These are phyloP conservation scores for Parauchenoglanis punctatus DNA, from an alignment of 2,797 vertebrate species.

Conservation along the genomic window DNA sequence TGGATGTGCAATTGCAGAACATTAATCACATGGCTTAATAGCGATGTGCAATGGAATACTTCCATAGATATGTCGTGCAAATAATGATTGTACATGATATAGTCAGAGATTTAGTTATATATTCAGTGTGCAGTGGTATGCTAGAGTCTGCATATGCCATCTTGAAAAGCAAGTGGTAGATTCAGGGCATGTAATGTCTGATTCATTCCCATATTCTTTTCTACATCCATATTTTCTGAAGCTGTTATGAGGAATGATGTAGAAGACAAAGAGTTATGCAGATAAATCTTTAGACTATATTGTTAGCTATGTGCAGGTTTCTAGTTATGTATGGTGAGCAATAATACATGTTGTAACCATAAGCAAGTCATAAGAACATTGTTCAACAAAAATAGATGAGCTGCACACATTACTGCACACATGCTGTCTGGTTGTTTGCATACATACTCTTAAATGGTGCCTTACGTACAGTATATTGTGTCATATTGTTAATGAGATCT, in stretches of 20 bases:
- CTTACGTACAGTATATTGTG: slow-evolving; percentile 63
- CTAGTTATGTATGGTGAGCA: slow-evolving; percentile 63
- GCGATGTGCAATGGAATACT: slow-evolving; percentile 21
- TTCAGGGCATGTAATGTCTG: slow-evolving; percentile 1
- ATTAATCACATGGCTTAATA: slow-evolving; percentile 19
- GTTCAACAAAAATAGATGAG: slow-evolving; percentile 23
- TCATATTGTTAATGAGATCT: slow-evolving; percentile 37
- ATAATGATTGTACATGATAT: slow-evolving; percentile 6
- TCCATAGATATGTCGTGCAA: slow-evolving; percentile 16
- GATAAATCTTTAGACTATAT: slow-evolving; percentile 32
- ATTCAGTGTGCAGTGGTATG: not conserved
- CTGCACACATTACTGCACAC: slow-evolving; percentile 38
- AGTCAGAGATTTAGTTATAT: not conserved
- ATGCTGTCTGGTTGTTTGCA: slow-evolving; percentile 45
- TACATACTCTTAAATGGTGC: slow-evolving; percentile 67
- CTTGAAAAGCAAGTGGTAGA: slow-evolving; percentile 15
- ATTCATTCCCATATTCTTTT: slow-evolving; percentile 22
- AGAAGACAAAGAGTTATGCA: slow-evolving; percentile 30
- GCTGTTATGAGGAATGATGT: slow-evolving; percentile 11
- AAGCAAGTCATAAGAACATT: slow-evolving; percentile 23
- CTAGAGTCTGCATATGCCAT: not conserved
- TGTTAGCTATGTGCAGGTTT: slow-evolving; percentile 23
- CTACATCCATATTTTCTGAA: slow-evolving; percentile 1
- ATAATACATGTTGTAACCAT: slow-evolving; percentile 63
- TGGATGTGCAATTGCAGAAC: not conserved